Base-by-base conservation (phyloP, 2,113 vertebrate genomes). In the Hippoglossus stenolepis region DNA sequence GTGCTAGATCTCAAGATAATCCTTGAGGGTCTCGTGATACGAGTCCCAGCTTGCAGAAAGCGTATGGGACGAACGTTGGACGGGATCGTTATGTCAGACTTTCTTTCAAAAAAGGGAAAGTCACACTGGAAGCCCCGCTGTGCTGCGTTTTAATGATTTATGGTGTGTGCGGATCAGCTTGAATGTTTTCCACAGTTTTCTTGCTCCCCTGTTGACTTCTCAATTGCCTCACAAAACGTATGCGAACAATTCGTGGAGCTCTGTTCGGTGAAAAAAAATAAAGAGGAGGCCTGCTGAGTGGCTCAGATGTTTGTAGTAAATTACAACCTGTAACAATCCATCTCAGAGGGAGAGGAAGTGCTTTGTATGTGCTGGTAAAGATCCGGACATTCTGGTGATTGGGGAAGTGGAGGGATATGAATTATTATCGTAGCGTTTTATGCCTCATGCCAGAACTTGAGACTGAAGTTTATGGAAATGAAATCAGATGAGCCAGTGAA, bases 121-220 rank as follows among this genome's bases (percentile, higher is more conserved):
- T 83, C 53, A 66, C 64, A 71, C 43, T 59, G 15, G 43, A 73
- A 17, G 26, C 82, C 81, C 65, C 57, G 80, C 67, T 31, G 61
- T 21, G 35, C 53, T 66, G 70, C 24, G 2, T 65, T 79, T 81
- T 65, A 31, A 70, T 80, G 83, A 86, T 80, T 82, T 69, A 87
- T 83, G 61, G 38, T 67, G 54, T 58, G 68, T 65, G 66, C 72
- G 61, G 68, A 80, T 70, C 59, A 35, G 43, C 65, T 78, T 80
- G 59, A 86, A 80, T 79, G 78, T 82, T 85, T 91, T 91, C 77
- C 64, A 65, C 77, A 73, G 68, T 67, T 75, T 86, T 73, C 65
- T 35, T 47, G 65, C 79, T 84, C 83, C 83, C 74, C 66, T 60
- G 67, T 70, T 71, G 72, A 75, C 70, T 77, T 76, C 63, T 84